Base-by-base conservation (phyloP, 2,113 vertebrate genomes). In the Sisor rabdophorus region DNA sequence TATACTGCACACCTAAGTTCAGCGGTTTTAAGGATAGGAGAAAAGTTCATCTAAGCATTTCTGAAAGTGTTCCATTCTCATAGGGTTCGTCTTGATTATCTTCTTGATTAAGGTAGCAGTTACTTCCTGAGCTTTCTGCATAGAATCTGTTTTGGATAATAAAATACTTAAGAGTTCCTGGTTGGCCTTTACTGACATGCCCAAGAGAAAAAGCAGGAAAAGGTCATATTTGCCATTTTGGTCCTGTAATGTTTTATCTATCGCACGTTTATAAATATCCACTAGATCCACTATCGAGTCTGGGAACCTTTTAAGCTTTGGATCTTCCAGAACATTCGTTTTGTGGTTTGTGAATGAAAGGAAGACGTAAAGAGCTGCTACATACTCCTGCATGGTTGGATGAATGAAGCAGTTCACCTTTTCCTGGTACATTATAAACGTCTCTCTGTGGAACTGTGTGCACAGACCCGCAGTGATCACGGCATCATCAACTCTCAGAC, bases 351-450 rank as follows among this genome's bases (percentile, higher is more conserved):
- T 84, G 7, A 80, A 89, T 24, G 64, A 73, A 44, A 89, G 81
- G 50, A 88, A 87, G 2, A 47, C 87, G 32, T 90, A 91, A 10
- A 92, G 85, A 30, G 91, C 91, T 15, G 91, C 91, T 30, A 92
- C 58, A 81, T 89, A 91, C 73, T 92, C 91, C 77, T 92, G 91
- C 74, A 92, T 40, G 16, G 87, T 91, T 54, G 88, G 87, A 80
- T 92, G 91, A 69, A 90, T 64, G 8, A 92, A 92, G 80, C 87
- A 86, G 70, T 87, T 17, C 54, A 86, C 55, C 12, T 77, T 87
- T 76, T 91, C 89, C 0, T 79, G 48, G 11, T 76, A 75, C 82
- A 91, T 65, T 22, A 89, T 24, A 1, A 58, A 69, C 22, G 82
- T 80, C 32, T 82, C 82, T 1, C 65, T 80, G 19, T 76, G 22